Percentiles rank a stretch among this genome's conserved stretches.
phyloP scores from a whole-genome alignment of 2,113 vertebrate species.

The Picathartes gymnocephalus region DNA sequence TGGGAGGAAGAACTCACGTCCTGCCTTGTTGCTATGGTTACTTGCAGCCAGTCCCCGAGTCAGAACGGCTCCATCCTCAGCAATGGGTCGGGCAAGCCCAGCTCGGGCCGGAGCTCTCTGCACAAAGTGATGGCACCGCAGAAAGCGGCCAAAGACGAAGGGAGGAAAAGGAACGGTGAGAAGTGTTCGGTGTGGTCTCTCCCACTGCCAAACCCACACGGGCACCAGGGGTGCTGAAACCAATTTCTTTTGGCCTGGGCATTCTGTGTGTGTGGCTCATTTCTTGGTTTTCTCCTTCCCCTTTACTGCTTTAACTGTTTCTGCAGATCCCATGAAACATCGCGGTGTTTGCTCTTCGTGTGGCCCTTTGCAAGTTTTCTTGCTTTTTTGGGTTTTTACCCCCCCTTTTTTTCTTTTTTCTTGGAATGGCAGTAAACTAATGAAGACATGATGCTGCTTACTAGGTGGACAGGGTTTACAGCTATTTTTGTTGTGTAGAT shows the following conservation, averaged over 20 bases:
- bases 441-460: not conserved
- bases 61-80: slow-evolving; percentile 95
- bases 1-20: slow-evolving; percentile 73
- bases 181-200: not conserved
- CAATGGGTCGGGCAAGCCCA: slow-evolving; percentile 90
- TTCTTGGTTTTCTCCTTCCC: not conserved
- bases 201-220: not conserved
- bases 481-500: not conserved
- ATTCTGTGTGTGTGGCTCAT: not conserved
- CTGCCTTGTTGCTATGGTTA: slow-evolving; percentile 96
- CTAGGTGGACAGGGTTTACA: not conserved
- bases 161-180: slow-evolving; percentile 88
- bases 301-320: not conserved
- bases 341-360: not conserved
- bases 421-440: not conserved
- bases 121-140: slow-evolving; percentile 87
- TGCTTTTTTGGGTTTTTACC: too few relatives aligned
- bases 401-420: not conserved
- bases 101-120: slow-evolving; percentile 80
- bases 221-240: rapidly evolving
- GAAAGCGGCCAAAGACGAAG: slow-evolving; percentile 88
- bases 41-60: slow-evolving; percentile 91
- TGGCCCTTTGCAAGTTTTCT: not conserved
- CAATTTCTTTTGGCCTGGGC: not conserved
- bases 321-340: not conserved